Evolutionary conservation across 2,888 invertebrate species (phyloP).

Genomic region (Lasioglossum marginatum): DNA sequence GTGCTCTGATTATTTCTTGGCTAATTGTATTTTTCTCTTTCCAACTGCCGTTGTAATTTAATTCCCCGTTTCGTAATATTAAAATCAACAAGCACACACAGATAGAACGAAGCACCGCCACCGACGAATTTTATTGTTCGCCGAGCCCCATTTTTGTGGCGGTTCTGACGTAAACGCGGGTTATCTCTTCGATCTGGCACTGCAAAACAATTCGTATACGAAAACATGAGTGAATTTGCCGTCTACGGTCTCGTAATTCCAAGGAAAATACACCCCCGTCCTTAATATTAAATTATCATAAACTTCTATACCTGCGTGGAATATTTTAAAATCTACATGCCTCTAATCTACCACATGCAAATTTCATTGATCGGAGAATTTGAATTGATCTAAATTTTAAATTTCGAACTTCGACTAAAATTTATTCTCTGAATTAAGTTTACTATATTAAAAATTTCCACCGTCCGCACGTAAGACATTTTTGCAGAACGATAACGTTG

Average conservation of each 20-base stretch:
- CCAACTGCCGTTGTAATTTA: not conserved
- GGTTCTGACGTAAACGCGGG: constrained; percentile 8
- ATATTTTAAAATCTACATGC: not conserved
- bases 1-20: not conserved
- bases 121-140: constrained; percentile 9
- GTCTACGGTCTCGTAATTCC: not conserved
- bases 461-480: not conserved
- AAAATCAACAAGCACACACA: constrained; percentile 16
- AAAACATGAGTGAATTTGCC: not conserved
- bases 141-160: not conserved
- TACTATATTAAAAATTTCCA: not conserved
- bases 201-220: constrained; percentile 12
- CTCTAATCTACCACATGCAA: not conserved
- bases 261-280: not conserved
- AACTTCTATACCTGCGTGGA: not conserved
- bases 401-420: not conserved
- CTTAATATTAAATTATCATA: not conserved
- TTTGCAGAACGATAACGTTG: not conserved
- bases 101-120: not conserved
- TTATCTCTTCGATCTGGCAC: constrained; percentile 14
- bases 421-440: not conserved
- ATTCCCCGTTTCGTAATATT: not conserved
- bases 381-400: not conserved
- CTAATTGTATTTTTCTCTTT: not conserved
- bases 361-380: not conserved